Percentiles rank a stretch among this genome's conserved stretches.
Evolutionary conservation across 2,888 invertebrate species (phyloP).

Genomic region (Ectemnius continuus): DNA sequence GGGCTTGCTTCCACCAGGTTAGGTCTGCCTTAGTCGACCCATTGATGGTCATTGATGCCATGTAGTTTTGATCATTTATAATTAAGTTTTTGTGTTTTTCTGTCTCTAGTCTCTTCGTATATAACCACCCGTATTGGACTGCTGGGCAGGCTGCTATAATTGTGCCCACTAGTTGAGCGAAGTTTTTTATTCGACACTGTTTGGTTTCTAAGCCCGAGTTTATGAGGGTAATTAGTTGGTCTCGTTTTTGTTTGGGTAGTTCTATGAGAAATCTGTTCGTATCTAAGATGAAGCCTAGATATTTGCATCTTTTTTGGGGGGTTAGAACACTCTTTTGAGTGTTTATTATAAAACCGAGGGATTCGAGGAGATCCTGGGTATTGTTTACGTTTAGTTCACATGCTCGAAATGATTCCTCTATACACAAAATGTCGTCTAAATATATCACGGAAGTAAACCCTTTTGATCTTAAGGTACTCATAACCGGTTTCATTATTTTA

Average conservation of each 20-base stretch:
- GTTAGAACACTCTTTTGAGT: neutral
- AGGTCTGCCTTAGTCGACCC: no score
- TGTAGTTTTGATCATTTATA: no score
- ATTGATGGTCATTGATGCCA: no score
- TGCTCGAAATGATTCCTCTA: neutral
- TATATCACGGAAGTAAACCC: neutral
- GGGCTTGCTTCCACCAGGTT: no score
- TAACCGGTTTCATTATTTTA: conserved; percentile 12
- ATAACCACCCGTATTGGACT: no score
- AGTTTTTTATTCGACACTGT: no score
- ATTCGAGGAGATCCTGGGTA: neutral
- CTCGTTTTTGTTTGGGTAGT: neutral
- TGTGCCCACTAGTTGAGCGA: no score
- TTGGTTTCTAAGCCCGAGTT: no score
- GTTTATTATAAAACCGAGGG: conserved; percentile 18
- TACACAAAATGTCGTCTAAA: conserved; percentile 10
- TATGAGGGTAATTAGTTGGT: no score
- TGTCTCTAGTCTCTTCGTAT: no score
- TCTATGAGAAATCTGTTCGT: neutral
- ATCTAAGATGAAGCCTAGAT: conserved; percentile 6
- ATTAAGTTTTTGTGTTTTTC: no score
- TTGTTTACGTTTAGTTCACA: neutral
- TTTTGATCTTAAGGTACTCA: neutral
- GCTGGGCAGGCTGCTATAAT: no score
- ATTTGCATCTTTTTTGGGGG: neutral